phyloP scores from a whole-genome alignment of 2,888 invertebrate genomes.

The Calephelis perditalis region DNA sequence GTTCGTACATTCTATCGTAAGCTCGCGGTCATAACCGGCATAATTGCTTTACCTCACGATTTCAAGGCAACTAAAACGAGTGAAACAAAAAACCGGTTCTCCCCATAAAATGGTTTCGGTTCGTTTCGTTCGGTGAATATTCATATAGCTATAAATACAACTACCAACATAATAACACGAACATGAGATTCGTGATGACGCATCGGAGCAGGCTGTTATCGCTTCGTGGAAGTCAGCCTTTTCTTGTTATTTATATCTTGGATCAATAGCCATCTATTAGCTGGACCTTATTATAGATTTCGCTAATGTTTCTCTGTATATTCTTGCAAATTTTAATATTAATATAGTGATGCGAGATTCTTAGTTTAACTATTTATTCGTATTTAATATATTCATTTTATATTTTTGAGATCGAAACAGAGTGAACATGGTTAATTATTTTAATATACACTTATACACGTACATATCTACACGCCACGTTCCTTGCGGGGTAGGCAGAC shows the following conservation, averaged over 20 bases:
- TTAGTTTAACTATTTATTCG: too few relatives aligned
- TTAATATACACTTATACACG: too few relatives aligned
- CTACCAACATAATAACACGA: constrained; percentile 34
- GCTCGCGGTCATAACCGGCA: constrained; percentile 50
- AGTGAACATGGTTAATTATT: too few relatives aligned
- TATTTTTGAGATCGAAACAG: too few relatives aligned
- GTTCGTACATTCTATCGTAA: constrained; percentile 52
- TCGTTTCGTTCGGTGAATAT: constrained; percentile 60
- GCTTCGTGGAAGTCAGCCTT: constrained; percentile 43
- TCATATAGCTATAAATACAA: constrained; percentile 55
- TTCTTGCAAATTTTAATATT: not conserved
- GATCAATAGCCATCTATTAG: constrained; percentile 38
- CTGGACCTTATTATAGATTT: constrained; percentile 13
- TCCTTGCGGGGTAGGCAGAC: too few relatives aligned
- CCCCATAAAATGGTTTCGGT: constrained; percentile 56
- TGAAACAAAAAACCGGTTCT: constrained; percentile 61
- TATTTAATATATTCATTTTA: too few relatives aligned
- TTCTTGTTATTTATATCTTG: constrained; percentile 47
- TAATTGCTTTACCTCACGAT: constrained; percentile 52
- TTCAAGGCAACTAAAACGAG: constrained; percentile 48
- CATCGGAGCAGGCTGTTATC: constrained; percentile 45
- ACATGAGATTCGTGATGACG: constrained; percentile 53
- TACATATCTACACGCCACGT: too few relatives aligned
- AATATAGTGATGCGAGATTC: not conserved
- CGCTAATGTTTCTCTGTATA: not conserved